A percentile compares a stretch with the other conserved stretches of the same genome.
Evolutionary conservation across 2,113 vertebrate species (phyloP).

Genomic region (Promerops cafer): DNA sequence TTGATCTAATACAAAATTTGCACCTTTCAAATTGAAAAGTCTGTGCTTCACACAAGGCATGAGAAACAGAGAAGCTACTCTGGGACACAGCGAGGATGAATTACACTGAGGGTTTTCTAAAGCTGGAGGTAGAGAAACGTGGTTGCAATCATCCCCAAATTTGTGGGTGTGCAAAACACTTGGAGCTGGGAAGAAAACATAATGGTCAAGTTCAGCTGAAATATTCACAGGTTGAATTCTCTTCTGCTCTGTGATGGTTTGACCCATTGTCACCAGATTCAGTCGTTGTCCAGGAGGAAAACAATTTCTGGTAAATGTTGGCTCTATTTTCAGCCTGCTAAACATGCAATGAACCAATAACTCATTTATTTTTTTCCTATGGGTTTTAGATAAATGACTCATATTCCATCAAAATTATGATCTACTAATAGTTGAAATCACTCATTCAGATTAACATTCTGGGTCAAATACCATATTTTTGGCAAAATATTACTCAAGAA

Average conservation of each 20-base stretch:
- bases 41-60: neutral
- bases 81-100: neutral
- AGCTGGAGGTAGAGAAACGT: neutral
- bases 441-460: neutral
- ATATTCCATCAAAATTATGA: neutral
- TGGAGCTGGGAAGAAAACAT: neutral
- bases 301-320: neutral
- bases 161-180: neutral
- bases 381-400: neutral
- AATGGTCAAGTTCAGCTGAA: neutral
- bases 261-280: neutral
- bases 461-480: neutral
- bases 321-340: neutral
- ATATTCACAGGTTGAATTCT: neutral
- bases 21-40: neutral
- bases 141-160: neutral
- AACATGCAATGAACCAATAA: neutral
- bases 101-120: accelerated
- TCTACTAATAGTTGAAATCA: neutral
- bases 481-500: neutral
- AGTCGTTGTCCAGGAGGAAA: neutral
- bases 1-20: neutral
- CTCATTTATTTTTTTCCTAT: neutral
- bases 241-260: neutral
- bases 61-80: neutral